Percentiles rank a stretch among this genome's conserved stretches.
Conservation (phyloP, 1,140 invertebrate species). For the Formica exsecta region DNA sequence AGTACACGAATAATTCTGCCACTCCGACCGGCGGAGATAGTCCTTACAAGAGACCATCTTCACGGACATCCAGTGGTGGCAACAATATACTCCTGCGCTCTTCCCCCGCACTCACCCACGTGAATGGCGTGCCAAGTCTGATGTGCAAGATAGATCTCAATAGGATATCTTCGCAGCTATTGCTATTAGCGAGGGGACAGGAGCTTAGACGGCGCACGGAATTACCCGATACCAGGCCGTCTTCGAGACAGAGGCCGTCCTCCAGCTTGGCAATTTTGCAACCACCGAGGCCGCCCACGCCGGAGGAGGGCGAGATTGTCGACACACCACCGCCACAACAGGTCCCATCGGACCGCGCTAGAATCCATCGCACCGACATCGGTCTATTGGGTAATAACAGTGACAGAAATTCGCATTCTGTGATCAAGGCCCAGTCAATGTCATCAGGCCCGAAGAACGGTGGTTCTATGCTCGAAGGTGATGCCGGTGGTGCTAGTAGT, state of each 20-base stretch:
- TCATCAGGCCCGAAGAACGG: conserved; percentile 67
- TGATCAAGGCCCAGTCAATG: conserved; percentile 68
- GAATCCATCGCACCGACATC: conserved; percentile 66
- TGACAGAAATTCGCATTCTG: conserved; percentile 45
- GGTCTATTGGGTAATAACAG: conserved; percentile 49
- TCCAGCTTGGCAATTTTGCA: conserved; percentile 54
- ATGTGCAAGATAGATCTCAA: conserved; percentile 84
- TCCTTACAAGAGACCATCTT: conserved; percentile 84
- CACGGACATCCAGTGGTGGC: conserved; percentile 70
- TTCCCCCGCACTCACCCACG: conserved; percentile 74
- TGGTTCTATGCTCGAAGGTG: conserved; percentile 49
- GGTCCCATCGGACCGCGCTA: conserved; percentile 59
- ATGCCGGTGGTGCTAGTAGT: conserved; percentile 34
- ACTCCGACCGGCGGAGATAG: conserved; percentile 84
- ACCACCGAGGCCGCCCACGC: conserved; percentile 77
- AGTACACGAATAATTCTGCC: conserved; percentile 81
- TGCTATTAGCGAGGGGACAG: conserved; percentile 82
- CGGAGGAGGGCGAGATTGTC: conserved; percentile 81
- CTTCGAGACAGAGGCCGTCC: conserved; percentile 79
- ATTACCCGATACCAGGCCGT: conserved; percentile 88
- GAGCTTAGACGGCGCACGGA: conserved; percentile 86
- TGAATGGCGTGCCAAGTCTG: conserved; percentile 81
- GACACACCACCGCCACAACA: conserved; percentile 76
- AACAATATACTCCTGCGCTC: conserved; percentile 10
- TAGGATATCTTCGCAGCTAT: conserved; percentile 79